These are phyloP conservation scores for Drosophila santomea DNA, from an alignment of 1,140 invertebrate species.

Conservation along the genomic window DNA sequence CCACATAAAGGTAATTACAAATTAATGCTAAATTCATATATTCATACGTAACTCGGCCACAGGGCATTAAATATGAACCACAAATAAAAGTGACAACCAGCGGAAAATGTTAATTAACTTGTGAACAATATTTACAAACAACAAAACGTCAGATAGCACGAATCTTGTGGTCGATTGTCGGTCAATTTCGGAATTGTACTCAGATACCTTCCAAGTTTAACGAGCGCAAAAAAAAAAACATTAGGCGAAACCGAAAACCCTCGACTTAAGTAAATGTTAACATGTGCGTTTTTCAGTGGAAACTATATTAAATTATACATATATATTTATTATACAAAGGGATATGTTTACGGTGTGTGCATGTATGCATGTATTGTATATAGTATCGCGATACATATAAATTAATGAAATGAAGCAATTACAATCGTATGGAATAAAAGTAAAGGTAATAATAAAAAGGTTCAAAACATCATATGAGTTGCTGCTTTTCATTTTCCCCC, in stretches of 20 bases:
- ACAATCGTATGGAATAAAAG: slow-evolving; percentile 77
- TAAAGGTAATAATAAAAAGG: slow-evolving; percentile 63
- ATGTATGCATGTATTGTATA: slow-evolving; percentile 67
- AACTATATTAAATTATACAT: slow-evolving; percentile 58
- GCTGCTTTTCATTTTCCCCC: slow-evolving; percentile 32
- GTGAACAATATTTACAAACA: slow-evolving; percentile 35
- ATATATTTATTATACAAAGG: slow-evolving; percentile 58
- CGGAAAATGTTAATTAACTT: slow-evolving; percentile 43
- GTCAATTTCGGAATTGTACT: slow-evolving; percentile 69
- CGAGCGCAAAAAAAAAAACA: background rate
- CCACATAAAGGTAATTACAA: slow-evolving; percentile 30
- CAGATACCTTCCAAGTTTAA: slow-evolving; percentile 47
- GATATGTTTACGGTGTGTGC: slow-evolving; percentile 60
- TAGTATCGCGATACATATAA: slow-evolving; percentile 72
- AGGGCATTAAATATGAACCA: slow-evolving; percentile 39
- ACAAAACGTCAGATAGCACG: slow-evolving; percentile 9
- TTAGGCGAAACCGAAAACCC: slow-evolving; percentile 1
- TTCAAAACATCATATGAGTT: slow-evolving; percentile 63
- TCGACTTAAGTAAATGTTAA: slow-evolving; percentile 64
- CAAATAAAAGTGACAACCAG: slow-evolving; percentile 21
- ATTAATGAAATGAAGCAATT: slow-evolving; percentile 81
- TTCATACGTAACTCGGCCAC: slow-evolving; percentile 33
- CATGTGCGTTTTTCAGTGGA: slow-evolving; percentile 62
- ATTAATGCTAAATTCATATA: slow-evolving; percentile 39
- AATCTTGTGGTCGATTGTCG: slow-evolving; percentile 43